phyloP scores from a whole-genome alignment of 37 sponge, comb jelly and placozoan genomes.

The Hexactinellida sp. region DNA sequence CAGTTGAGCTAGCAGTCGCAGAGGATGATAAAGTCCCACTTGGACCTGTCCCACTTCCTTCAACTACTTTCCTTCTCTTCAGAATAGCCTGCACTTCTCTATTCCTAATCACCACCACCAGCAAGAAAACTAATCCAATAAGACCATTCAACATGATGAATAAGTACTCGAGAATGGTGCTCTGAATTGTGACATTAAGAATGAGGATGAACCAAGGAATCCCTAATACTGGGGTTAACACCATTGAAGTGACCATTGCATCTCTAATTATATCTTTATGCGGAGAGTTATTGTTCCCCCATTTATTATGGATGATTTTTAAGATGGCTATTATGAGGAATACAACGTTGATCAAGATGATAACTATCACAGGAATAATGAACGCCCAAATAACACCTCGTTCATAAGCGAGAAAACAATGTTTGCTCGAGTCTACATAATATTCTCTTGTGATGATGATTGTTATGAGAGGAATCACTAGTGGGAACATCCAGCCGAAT shows the following conservation, averaged over 20 bases:
- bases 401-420: not conserved
- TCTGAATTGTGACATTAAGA: not conserved
- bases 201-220: not conserved
- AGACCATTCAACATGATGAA: not conserved
- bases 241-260: not conserved
- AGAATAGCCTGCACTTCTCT: not conserved
- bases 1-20: not conserved
- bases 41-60: not conserved
- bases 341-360: not conserved
- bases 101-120: not conserved
- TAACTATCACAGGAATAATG: not conserved
- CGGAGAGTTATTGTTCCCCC: not conserved
- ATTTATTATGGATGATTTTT: not conserved
- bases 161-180: not conserved
- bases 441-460: not conserved
- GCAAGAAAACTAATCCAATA: not conserved
- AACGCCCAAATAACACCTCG: not conserved
- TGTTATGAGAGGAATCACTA: not conserved
- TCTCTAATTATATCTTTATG: not conserved
- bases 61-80: not conserved
- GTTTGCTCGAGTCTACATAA: not conserved
- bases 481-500: not conserved
- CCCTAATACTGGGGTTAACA: not conserved
- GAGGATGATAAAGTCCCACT: not conserved
- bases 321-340: not conserved